Conservation (phyloP, 2,888 invertebrate genomes). For the Plebejus anna region DNA sequence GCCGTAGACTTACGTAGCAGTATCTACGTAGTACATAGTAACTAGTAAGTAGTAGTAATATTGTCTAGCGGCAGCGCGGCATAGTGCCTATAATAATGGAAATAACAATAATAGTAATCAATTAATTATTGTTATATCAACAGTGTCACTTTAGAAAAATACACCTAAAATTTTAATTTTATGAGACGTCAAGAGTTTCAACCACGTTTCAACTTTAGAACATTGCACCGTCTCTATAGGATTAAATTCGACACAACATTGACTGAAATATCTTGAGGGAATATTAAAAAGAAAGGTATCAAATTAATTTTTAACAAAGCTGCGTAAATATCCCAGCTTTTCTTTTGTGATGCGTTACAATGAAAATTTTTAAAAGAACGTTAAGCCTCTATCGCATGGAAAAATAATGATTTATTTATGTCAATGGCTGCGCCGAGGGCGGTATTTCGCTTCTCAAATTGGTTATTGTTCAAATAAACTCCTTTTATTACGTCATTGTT, state of each 20-base stretch:
- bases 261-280: conserved; percentile 35
- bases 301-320: conserved; percentile 78
- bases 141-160: background rate
- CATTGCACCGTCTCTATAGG: background rate
- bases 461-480: conserved; percentile 76
- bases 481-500: conserved; percentile 74
- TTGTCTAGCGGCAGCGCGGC: background rate
- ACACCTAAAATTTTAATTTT: background rate
- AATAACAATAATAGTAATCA: no score
- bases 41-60: background rate
- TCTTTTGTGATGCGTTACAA: conserved; percentile 75
- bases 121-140: no score
- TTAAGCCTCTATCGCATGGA: conserved; percentile 50
- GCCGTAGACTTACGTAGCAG: no score
- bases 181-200: background rate
- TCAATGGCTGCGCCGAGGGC: conserved; percentile 67
- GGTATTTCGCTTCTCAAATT: conserved; percentile 71
- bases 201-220: background rate
- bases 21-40: no score
- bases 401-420: conserved; percentile 78
- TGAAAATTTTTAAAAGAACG: conserved; percentile 61
- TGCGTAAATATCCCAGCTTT: conserved; percentile 61
- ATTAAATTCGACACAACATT: conserved; percentile 4
- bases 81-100: no score
- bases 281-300: conserved; percentile 64